These are phyloP conservation scores for Metaphire vulgaris DNA, from an alignment of 1,140 invertebrate genomes.

Conservation along the genomic window DNA sequence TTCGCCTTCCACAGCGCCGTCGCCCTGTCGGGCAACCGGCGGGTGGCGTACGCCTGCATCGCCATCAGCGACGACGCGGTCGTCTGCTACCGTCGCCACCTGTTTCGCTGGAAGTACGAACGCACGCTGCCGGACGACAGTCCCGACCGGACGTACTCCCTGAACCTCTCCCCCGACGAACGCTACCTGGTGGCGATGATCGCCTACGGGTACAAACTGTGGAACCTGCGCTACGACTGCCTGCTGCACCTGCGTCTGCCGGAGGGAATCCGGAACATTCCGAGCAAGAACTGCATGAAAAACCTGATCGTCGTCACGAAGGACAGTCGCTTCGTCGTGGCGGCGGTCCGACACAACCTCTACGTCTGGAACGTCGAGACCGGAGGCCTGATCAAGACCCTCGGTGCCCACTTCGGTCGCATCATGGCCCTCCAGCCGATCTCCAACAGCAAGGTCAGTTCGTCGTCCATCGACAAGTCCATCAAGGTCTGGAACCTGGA, in stretches of 20 bases:
- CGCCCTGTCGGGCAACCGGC: conserved; percentile 43
- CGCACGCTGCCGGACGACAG: conserved; percentile 51
- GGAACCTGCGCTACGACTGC: conserved; percentile 44
- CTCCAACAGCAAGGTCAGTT: conserved; percentile 73
- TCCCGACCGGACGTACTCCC: conserved; percentile 61
- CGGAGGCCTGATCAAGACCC: conserved; percentile 71
- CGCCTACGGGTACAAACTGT: conserved; percentile 66
- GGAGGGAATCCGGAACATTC: conserved; percentile 85
- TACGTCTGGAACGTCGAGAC: conserved; percentile 81
- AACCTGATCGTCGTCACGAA: conserved; percentile 69
- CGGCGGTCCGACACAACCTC: conserved; percentile 86
- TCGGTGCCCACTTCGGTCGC: conserved; percentile 93
- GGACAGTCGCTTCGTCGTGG: conserved; percentile 82
- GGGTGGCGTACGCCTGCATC: conserved; percentile 48
- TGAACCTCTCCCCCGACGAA: conserved; percentile 74
- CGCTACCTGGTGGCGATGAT: conserved; percentile 73
- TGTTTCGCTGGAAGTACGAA: conserved; percentile 49
- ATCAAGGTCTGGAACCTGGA: conserved; percentile 99
- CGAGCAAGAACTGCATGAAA: conserved; percentile 55
- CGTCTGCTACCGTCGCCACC: conserved; percentile 40
- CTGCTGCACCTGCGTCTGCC: conserved; percentile 64
- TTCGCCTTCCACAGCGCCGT: conserved; percentile 70
- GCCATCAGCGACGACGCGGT: conserved; percentile 50
- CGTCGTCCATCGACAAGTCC: conserved; percentile 92
- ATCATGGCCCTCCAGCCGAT: conserved; percentile 78